Evolutionary conservation across 1,140 invertebrate genomes (phyloP), one percentile per base, ranked within the genome.

Genomic region (Palaemon carinicauda): DNA sequence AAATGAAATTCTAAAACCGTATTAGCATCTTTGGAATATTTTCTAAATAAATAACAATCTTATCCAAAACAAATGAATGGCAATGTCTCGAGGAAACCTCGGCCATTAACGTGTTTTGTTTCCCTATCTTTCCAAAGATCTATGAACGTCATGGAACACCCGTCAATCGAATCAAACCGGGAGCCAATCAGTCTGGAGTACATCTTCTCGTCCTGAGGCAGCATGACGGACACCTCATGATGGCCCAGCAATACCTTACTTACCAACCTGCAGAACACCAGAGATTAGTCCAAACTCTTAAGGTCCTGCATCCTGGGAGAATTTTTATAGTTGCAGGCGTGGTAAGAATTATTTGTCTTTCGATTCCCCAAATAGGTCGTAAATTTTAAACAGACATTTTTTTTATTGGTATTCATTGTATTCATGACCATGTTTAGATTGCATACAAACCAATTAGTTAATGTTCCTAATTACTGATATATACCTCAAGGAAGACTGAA

Each of bases 261-360:
- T 77, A 84, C 82, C 82, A 84, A 54, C 82, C 82, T 1, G 82
- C 82, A 14, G 82, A 84, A 50, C 82, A 84, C 33, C 52, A 15
- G 17, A 51, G 82, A 9, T 41, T 84, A 7, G 21, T 12, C 14
- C 24, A 65, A n/a, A 60, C 53, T 19, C 4, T 84, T 52, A n/a
- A 29, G 5, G 54, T 31, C 52, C 33, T 84, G 74, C 82, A 84
- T 33, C 71, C 7, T 4, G 83, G 77, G 29, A 79, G 83, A 27
- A 41, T 84, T 31, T 1, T 84, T 10, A 41, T 65, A 21, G 5
- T 77, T 15, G 19, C 77, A 54, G 82, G 82, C 31, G 53, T 77
- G 73, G 82, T 84, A 24, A 60, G 82, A 51, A 0, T 5, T 12
- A n/a, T n/a, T 3, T 41, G 0, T 41, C 41, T 41, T 41, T 12